Evolutionary conservation across 2,797 vertebrate genomes (phyloP).

Genomic region (Agapornis canus): DNA sequence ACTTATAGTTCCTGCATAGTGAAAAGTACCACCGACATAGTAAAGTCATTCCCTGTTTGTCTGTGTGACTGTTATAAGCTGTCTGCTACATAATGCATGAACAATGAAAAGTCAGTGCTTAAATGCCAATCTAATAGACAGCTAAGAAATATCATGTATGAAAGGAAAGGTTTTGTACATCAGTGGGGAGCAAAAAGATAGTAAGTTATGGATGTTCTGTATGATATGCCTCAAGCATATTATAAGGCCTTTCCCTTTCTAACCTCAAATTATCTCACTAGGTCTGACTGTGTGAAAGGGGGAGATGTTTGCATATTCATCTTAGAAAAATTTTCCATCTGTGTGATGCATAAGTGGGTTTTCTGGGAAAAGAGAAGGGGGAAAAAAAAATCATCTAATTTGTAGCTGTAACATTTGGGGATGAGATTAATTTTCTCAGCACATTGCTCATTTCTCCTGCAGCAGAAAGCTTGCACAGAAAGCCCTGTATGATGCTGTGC

Average conservation of each 20-base stretch:
- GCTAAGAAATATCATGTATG: not conserved
- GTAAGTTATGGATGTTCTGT: constrained; percentile 14
- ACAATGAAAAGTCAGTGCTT: not conserved
- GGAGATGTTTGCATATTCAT: not conserved
- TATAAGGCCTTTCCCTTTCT: not conserved
- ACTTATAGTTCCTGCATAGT: not conserved
- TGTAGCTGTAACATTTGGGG: not conserved
- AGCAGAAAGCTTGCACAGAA: not conserved
- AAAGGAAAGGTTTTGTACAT: not conserved
- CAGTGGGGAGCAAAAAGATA: not conserved
- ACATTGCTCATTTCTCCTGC: not conserved
- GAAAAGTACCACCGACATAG: not conserved
- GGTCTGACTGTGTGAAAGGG: not conserved
- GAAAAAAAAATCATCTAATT: not conserved
- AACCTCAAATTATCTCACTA: not conserved
- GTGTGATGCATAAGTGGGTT: not conserved
- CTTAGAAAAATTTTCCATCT: not conserved
- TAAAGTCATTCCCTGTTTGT: not conserved
- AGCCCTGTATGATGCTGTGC: not conserved
- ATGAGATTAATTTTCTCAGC: not conserved
- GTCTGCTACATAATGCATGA: not conserved
- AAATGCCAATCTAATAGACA: not conserved
- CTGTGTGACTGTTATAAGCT: not conserved
- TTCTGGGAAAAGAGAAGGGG: not conserved
- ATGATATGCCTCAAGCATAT: not conserved